Base-by-base conservation (phyloP, 2,113 vertebrate species). In the Chelonoidis abingdonii region DNA sequence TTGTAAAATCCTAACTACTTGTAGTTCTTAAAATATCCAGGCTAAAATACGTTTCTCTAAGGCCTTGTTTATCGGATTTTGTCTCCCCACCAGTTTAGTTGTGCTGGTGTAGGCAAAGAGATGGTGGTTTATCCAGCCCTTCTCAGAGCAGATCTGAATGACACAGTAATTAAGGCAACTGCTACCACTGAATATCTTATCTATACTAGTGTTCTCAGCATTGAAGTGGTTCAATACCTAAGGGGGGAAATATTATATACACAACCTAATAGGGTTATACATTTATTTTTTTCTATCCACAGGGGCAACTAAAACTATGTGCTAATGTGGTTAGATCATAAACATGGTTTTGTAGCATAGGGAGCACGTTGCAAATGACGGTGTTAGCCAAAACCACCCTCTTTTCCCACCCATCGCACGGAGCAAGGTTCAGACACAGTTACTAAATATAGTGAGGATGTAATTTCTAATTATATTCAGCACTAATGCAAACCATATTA, bases 281-380 rank as follows among this genome's bases (percentile, higher is more conserved):
- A 75, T 92, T 89, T 79, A 19, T 91, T 94, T 88, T 94, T 88
- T 95, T 88, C 62, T 93, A 91, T 5, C 44, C 57, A 84, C 69
- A 54, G 22, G 17, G 24, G 49, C n/a, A 89, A 89, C 69, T 53
- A 59, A 19, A 0, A 84, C 85, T 85, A 57, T 88, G 80, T 84
- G 41, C 10, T 72, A 83, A 65, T 16, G 2, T 1, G 9, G 59
- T 53, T 84, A 27, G 81, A 4, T 35, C 41, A 41, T 35, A 80
- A 62, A 13, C 19, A 16, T 7, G 5, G 14, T 87, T 84, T 19
- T 41, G 72, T 62, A 31, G 79, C 79, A 47, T 81, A 53, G 47
- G 22, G 0, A 0, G 72, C 5, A 59, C 53, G 90, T 69, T 38
- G 2, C 17, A 52, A 87, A 85, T 52, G 80, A 1, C 38, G 92